A percentile compares a stretch with the other conserved stretches of the same genome.
Evolutionary conservation across 1,140 invertebrate species (phyloP).

Genomic region (Drosophila pachea): DNA sequence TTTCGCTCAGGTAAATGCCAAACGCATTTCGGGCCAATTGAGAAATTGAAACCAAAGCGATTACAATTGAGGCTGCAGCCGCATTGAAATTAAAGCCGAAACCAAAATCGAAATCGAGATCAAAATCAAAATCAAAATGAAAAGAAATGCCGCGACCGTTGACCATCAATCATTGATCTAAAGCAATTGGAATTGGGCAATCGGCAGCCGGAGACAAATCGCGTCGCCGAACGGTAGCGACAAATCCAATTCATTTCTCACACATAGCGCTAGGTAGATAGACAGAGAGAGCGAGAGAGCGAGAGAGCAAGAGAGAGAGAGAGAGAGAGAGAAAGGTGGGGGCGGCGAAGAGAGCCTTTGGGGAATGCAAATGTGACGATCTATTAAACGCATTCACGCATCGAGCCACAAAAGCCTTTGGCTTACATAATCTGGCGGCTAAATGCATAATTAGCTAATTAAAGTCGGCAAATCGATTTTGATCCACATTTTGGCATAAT

Average conservation of each 20-base stretch:
- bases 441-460: conserved; percentile 45
- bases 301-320: not conserved
- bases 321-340: not conserved
- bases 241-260: conserved; percentile 39
- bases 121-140: conserved; percentile 31
- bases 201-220: conserved; percentile 42
- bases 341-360: conserved; percentile 13
- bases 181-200: conserved; percentile 57
- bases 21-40: conserved; percentile 29
- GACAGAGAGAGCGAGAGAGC: not conserved
- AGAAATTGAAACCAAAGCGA: conserved; percentile 24
- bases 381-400: conserved; percentile 31
- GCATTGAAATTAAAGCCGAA: conserved; percentile 3
- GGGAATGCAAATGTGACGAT: conserved; percentile 55
- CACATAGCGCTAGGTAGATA: not conserved
- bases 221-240: conserved; percentile 56
- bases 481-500: conserved; percentile 5
- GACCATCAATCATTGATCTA: conserved; percentile 58
- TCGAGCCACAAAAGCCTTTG: conserved; percentile 12
- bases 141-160: conserved; percentile 48
- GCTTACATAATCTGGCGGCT: conserved; percentile 23
- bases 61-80: no score
- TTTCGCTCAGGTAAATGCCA: conserved; percentile 48
- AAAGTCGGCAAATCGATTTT: conserved; percentile 39
- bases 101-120: conserved; percentile 1